These are phyloP conservation scores for Phrynocephalus forsythii DNA, from an alignment of 2,797 vertebrate species.

Conservation along the genomic window DNA sequence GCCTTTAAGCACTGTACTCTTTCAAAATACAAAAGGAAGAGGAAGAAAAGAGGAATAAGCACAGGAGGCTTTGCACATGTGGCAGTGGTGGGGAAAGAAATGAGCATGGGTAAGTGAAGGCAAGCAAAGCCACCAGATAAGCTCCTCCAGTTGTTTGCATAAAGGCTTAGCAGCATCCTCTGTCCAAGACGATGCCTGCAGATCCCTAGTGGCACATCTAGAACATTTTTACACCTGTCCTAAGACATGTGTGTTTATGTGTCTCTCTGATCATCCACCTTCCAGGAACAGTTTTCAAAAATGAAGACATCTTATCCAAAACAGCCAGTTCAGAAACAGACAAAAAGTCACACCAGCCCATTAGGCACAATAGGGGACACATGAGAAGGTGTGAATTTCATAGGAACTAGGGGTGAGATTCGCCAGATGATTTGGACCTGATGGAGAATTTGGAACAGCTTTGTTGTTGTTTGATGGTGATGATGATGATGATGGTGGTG, in stretches of 20 bases:
- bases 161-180: not conserved
- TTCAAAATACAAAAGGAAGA: too few relatives aligned
- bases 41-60: not conserved
- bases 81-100: not conserved
- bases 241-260: not conserved
- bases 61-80: not conserved
- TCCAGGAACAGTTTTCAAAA: not conserved
- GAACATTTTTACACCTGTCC: not conserved
- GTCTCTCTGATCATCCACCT: too few relatives aligned
- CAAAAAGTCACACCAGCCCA: too few relatives aligned
- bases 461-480: not conserved
- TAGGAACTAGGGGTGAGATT: not conserved
- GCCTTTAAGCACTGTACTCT: too few relatives aligned
- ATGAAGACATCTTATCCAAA: not conserved
- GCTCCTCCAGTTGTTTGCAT: not conserved
- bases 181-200: too few relatives aligned
- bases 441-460: not conserved
- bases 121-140: not conserved
- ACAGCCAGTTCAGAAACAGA: not conserved
- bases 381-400: not conserved
- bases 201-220: not conserved
- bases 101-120: not conserved
- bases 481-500: too few relatives aligned
- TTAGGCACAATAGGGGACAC: not conserved
- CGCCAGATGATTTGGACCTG: too few relatives aligned